Base-by-base conservation (phyloP, 2,888 invertebrate genomes). In the Lacanobia oleracea region DNA sequence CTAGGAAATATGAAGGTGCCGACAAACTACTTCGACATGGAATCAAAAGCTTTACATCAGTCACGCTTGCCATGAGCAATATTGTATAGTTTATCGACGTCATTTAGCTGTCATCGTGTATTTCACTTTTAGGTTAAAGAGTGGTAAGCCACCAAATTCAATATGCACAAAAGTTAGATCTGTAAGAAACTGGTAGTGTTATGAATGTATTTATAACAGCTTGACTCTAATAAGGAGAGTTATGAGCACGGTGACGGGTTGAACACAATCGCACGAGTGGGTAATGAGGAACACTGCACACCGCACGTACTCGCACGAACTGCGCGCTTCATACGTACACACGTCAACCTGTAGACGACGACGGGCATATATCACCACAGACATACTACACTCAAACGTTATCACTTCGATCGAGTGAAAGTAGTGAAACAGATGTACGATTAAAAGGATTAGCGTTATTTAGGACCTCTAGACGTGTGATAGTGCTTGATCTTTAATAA, bases 401-500 rank as follows among this genome's bases (percentile, higher is more conserved):
- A 62, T 33, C 66, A 62, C 51, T n/a, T 21, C 43, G 43, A 57
- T 12, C 40, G 27, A 37, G 43, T 72, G 18, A 16, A 61, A 23
- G 23, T 21, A 37, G 43, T 72, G 18, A 16, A 61, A 23, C 23
- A 45, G 23, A 9, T 71, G 72, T 53, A 69, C 23, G 37, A 45
- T 21, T 54, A 40, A 57, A 63, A 48, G n/a, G 18, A 61, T 43
- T 53, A 56, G 45, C 62, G 43, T 69, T 65, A n/a, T 37, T 48
- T 40, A 77, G n/a, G 62, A 67, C 51, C 23, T 80, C 59, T 59
- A 67, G 57, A 64, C 62, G 50, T 59, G 72, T 72, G 62, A 23
- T 71, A 70, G 72, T 77, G 71, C 65, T 78, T 72, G 61, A 67
- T 60, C 43, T 68, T 27, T 66, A 65, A 54, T 40, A 68, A 33